Base-by-base conservation (phyloP, 2,888 invertebrate species). In the Pachliopta kotzebuea region DNA sequence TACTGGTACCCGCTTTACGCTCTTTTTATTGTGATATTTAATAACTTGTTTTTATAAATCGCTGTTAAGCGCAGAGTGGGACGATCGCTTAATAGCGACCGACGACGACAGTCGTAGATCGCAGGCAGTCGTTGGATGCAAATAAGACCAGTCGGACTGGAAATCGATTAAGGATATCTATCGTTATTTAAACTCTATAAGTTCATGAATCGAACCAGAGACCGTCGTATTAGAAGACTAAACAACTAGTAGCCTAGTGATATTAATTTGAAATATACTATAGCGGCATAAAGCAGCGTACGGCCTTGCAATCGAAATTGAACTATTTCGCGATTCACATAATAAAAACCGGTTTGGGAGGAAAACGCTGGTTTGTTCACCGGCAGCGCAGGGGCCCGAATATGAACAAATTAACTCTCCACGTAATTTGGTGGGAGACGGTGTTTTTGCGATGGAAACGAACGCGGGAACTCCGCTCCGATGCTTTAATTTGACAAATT, bases 401-500 rank as follows among this genome's bases (percentile, higher is more conserved):
- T 23, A 57, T 50, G 62, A 42, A 57, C 57, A 50, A 26, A 57
- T 52, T 57, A 50, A 53, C 37, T 20, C 52, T 24, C 52, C 20
- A 20, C 50, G 23, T 57, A 56, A 57, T 57, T 62, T 53, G 29
- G 24, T 26, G 21, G 58, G 37, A 42, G 56, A 20, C 37, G 17
- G 21, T 31, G 50, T 63, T 68, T 67, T 66, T 67, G 59, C 37
- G 50, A 60, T 50, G 31, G 26, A 63, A 63, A 42, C 54, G 52
- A 42, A 61, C 60, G 61, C 56, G 57, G 66, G 63, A 65, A 54
- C 42, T 63, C 37, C 61, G 63, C 63, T 63, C 60, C 59, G 68
- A 72, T 69, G 71, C 72, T 71, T 76, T 74, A 74, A 74, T 74
- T 74, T 74, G 73, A 72, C 73, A 74, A 76, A 75, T 77, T 72